Percentiles rank a stretch among this genome's conserved stretches.
These are phyloP conservation scores for Belonocnema kinseyi DNA, from an alignment of 1,140 invertebrate genomes.

Conservation along the genomic window DNA sequence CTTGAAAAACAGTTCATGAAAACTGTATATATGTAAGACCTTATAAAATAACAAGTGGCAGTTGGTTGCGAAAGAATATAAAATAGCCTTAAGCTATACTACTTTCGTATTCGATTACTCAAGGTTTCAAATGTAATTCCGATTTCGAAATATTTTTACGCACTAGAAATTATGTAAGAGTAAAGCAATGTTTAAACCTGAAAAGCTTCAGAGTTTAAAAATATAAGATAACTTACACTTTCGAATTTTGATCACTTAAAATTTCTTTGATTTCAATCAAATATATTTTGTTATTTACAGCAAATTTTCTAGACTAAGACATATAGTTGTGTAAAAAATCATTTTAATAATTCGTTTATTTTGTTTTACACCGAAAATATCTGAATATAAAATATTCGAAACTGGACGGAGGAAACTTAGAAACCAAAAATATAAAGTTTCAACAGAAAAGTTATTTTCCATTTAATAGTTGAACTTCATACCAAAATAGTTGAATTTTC, in stretches of 20 bases:
- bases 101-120: neutral
- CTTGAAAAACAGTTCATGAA: neutral
- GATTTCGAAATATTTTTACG: neutral
- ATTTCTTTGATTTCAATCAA: neutral
- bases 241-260: neutral
- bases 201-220: neutral
- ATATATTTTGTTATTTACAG: too few relatives aligned
- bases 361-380: too few relatives aligned
- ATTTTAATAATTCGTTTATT: too few relatives aligned
- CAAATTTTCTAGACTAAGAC: too few relatives aligned
- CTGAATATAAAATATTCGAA: too few relatives aligned
- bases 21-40: neutral
- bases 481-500: too few relatives aligned
- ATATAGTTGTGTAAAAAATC: too few relatives aligned
- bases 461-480: too few relatives aligned
- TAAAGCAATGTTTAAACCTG: neutral
- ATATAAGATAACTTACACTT: neutral
- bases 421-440: too few relatives aligned
- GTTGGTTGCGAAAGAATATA: neutral
- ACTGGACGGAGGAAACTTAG: too few relatives aligned
- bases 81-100: neutral
- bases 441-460: too few relatives aligned
- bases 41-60: neutral
- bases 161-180: neutral
- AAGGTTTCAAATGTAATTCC: conserved; percentile 3